phyloP scores from a whole-genome alignment of 1,140 invertebrate genomes.

The Drosophila asahinai region DNA sequence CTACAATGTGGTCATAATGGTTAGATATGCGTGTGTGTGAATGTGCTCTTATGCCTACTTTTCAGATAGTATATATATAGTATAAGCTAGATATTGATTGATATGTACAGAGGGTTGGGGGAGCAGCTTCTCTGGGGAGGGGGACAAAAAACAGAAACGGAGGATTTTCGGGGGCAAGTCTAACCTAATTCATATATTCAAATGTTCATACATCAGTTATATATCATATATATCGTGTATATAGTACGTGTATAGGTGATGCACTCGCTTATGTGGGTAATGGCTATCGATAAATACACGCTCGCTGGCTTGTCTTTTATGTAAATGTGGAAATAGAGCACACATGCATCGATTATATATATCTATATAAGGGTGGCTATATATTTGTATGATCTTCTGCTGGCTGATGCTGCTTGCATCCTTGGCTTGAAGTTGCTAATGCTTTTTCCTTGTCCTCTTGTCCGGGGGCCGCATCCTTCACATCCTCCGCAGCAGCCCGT shows the following conservation, averaged over 20 bases:
- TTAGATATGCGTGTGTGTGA: conserved; percentile 43
- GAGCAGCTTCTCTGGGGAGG: conserved; percentile 22
- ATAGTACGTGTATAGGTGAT: conserved; percentile 25
- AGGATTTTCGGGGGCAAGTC: conserved; percentile 21
- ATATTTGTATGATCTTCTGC: conserved; percentile 42
- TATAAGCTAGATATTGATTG: conserved; percentile 62
- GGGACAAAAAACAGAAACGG: conserved; percentile 45
- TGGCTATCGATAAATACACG: conserved; percentile 73
- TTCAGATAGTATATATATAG: conserved; percentile 36
- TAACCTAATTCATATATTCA: conserved; percentile 36
- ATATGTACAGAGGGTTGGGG: conserved; percentile 63
- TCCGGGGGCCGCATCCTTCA: conserved; percentile 9
- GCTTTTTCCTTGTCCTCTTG: conserved; percentile 40
- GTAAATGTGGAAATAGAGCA: conserved; percentile 78
- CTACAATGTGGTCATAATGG: conserved; percentile 65
- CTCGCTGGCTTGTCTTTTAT: conserved; percentile 79
- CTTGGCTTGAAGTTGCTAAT: conserved; percentile 26
- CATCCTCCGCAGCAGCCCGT: conserved; percentile 24
- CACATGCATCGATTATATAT: conserved; percentile 35
- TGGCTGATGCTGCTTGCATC: conserved; percentile 16
- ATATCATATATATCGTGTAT: conserved; percentile 27
- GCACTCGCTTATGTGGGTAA: conserved; percentile 53
- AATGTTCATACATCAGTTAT: conserved; percentile 10
- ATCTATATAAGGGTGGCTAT: conserved; percentile 24
- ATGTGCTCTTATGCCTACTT: conserved; percentile 65